Conservation (phyloP, 2,113 vertebrate species). For the Cyphomyrus discorhynchus region DNA sequence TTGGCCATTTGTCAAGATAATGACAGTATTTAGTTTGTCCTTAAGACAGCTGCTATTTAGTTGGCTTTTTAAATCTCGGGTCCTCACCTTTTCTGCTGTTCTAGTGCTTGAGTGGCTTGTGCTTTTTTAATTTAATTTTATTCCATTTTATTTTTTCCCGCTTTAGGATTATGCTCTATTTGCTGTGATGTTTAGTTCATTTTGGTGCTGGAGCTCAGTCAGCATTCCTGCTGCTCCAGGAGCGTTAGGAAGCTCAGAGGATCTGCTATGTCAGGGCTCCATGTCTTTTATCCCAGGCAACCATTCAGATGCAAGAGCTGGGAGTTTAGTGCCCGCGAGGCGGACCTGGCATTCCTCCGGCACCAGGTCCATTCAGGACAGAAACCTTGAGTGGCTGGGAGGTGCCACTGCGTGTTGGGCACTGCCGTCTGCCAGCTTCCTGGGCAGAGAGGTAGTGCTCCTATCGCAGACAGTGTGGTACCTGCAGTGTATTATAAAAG, state of each 20-base stretch:
- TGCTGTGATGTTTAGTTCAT: not conserved
- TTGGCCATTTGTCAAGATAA: not conserved
- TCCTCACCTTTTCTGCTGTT: not conserved
- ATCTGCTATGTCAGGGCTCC: not conserved
- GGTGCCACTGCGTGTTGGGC: not conserved
- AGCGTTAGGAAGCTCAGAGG: not conserved
- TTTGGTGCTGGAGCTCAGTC: not conserved
- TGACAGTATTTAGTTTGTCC: not conserved
- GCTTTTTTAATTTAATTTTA: not conserved
- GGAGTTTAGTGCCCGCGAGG: not conserved
- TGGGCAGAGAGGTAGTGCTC: not conserved
- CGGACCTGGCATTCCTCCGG: not conserved
- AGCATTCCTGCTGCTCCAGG: not conserved
- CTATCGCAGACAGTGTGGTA: not conserved
- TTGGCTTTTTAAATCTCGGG: not conserved
- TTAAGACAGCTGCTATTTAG: not conserved
- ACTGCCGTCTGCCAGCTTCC: not conserved
- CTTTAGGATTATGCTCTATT: not conserved
- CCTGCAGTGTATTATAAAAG: slow-evolving; percentile 1
- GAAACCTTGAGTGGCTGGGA: not conserved
- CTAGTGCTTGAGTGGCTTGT: not conserved
- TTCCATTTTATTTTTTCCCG: not conserved
- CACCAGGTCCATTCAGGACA: not conserved
- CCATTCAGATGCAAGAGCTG: not conserved
- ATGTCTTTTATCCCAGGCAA: not conserved